Evolutionary conservation across 2,888 invertebrate genomes (phyloP).

Genomic region (Ochropacha duplaris): DNA sequence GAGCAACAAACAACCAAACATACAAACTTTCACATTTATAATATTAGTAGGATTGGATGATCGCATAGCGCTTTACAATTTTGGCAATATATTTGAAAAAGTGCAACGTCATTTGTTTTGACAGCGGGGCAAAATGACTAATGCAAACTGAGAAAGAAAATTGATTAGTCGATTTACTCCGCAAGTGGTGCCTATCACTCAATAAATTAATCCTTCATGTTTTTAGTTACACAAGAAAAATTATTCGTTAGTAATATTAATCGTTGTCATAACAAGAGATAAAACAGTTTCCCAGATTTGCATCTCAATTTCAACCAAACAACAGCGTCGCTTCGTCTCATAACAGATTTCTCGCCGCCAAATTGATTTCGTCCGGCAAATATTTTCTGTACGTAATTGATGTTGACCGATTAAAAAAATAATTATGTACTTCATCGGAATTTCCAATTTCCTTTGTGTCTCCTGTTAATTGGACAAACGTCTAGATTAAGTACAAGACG

Average conservation of each 20-base stretch:
- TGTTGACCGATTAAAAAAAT: conserved; percentile 10
- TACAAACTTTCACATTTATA: too few species aligned
- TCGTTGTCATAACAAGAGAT: neutral
- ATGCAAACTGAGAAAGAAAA: too few species aligned
- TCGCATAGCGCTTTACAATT: too few species aligned
- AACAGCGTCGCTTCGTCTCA: conserved; percentile 1
- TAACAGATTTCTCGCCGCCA: conserved; percentile 16
- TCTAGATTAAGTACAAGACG: neutral
- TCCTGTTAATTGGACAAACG: conserved; percentile 2
- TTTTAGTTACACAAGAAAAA: too few species aligned
- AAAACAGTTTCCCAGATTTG: conserved; percentile 2
- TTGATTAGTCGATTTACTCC: too few species aligned
- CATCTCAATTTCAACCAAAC: conserved; percentile 10
- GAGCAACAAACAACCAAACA: too few species aligned
- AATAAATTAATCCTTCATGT: too few species aligned
- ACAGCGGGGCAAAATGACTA: too few species aligned
- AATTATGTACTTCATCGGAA: conserved; percentile 10
- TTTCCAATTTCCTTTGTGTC: conserved; percentile 1
- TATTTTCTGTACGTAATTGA: conserved; percentile 20
- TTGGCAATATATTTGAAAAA: too few species aligned
- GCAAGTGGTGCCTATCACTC: too few species aligned
- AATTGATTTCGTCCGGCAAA: conserved; percentile 16
- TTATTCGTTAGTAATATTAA: neutral
- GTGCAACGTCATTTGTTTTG: too few species aligned
- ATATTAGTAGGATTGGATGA: too few species aligned